Percentiles rank a stretch among this genome's conserved stretches.
phyloP scores from a whole-genome alignment of 2,113 vertebrate genomes.

The Puffinus mauretanicus region DNA sequence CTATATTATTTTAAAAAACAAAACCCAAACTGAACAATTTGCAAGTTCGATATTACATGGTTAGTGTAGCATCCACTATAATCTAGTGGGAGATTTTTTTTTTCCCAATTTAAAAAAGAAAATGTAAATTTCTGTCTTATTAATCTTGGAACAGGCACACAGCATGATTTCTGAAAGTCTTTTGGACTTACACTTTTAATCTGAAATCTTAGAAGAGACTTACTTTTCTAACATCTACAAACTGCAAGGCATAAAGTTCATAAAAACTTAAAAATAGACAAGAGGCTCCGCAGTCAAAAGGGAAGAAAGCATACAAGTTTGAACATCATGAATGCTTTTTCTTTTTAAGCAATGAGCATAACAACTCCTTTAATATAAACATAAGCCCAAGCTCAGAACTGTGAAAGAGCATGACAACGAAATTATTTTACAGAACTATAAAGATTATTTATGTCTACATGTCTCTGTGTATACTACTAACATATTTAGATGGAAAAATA shows the following conservation, averaged over 20 bases:
- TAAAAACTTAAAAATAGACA: background rate
- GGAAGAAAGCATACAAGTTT: background rate
- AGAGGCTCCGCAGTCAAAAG: background rate
- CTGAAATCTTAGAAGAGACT: background rate
- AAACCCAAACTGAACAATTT: background rate
- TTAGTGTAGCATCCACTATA: background rate
- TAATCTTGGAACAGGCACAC: background rate
- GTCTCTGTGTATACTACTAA: background rate
- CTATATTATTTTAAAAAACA: background rate
- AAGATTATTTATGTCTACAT: background rate
- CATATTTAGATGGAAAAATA: background rate
- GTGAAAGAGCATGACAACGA: background rate
- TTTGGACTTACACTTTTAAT: background rate
- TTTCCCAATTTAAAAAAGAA: background rate
- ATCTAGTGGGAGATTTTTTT: no score
- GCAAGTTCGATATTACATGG: background rate
- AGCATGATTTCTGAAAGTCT: background rate
- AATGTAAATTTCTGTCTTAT: background rate
- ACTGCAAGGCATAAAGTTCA: background rate
- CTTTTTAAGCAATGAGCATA: background rate
- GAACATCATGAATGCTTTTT: background rate
- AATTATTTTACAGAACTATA: background rate
- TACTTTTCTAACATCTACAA: background rate
- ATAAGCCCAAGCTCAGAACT: background rate
- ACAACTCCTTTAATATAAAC: background rate